Evolutionary conservation across 1,140 invertebrate genomes (phyloP), one percentile per base, ranked within the genome.

Genomic region (Hydropsyche tenuis): DNA sequence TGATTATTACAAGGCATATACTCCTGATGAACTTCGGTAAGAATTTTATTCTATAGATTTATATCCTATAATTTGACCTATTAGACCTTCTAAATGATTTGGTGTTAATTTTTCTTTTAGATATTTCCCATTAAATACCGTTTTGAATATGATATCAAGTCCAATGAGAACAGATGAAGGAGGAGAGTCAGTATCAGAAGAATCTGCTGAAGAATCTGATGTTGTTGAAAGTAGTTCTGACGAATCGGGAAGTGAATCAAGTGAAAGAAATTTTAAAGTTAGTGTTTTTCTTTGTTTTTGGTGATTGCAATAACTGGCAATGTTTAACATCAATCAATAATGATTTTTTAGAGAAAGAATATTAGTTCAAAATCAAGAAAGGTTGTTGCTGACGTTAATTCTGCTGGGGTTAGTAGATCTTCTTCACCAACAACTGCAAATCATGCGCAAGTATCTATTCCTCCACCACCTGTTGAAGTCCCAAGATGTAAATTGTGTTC

Each of bases 61-160:
- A 53, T n/a, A 53, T n/a, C n/a, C n/a, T n/a, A n/a, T n/a, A n/a
- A n/a, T n/a, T n/a, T n/a, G 43, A n/a, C n/a, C 7, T 45, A 9
- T 20, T 51, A 16, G 46, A 5, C 14, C 3, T 37, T 37, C 9
- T 37, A 37, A 4, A 37, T 4, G 9, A 37, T 37, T 37, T 37
- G 22, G 42, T 18, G 11, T 66, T 27, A 20, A 4, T 23, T 68
- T 25, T 27, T 25, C 6, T 63, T 75, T 3, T 79, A 88, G 87
- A 78, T 85, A 86, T 81, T 92, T 96, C 82, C 97, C 97, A 2
- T 77, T 99, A 14, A 97, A 97, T 81, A 97, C 96, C 7, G 93
- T 94, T 65, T 79, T 96, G 56, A 92, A 93, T 78, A 91, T 93
- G 25, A 80, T 83, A 53, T 80, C 82, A 3, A 81, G 82, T 64